A percentile compares a stretch with the other conserved stretches of the same genome.
Conservation (phyloP, 2,888 invertebrate species). For the Troilus luridus region DNA sequence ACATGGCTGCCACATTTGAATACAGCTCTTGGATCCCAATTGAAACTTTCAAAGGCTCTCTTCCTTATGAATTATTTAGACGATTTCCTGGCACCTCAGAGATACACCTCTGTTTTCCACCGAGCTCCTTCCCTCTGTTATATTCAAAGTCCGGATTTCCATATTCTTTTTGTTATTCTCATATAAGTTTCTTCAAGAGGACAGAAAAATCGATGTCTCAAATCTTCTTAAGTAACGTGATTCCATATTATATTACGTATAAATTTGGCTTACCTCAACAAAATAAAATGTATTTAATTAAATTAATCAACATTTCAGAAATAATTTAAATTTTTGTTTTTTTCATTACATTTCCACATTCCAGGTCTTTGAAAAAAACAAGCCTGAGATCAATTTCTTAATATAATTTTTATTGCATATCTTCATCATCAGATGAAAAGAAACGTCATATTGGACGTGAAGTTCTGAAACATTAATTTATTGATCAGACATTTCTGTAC, state of each 20-base stretch:
- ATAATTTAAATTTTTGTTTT: no score
- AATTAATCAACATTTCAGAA: no score
- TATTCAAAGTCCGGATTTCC: constrained; percentile 6
- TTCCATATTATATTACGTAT: neutral
- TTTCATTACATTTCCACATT: no score
- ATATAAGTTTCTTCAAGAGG: constrained; percentile 26
- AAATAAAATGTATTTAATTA: neutral
- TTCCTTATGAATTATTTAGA: constrained; percentile 63
- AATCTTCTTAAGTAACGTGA: constrained; percentile 5
- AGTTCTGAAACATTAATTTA: no score
- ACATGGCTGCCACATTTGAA: constrained; percentile 60
- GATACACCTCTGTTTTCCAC: constrained; percentile 45
- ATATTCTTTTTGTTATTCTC: constrained; percentile 37
- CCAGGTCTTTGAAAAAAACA: no score
- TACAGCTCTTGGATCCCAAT: constrained; percentile 61
- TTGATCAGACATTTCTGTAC: no score
- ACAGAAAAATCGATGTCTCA: constrained; percentile 35
- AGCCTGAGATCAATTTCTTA: no score
- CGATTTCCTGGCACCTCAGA: constrained; percentile 50
- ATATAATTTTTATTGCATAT: no score
- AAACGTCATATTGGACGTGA: no score
- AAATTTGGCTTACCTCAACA: neutral
- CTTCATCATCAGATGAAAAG: no score
- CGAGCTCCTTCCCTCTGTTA: constrained; percentile 7
- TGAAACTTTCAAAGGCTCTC: constrained; percentile 63